Base-by-base conservation (phyloP, 1,140 invertebrate genomes). In the Drosophila azteca region DNA sequence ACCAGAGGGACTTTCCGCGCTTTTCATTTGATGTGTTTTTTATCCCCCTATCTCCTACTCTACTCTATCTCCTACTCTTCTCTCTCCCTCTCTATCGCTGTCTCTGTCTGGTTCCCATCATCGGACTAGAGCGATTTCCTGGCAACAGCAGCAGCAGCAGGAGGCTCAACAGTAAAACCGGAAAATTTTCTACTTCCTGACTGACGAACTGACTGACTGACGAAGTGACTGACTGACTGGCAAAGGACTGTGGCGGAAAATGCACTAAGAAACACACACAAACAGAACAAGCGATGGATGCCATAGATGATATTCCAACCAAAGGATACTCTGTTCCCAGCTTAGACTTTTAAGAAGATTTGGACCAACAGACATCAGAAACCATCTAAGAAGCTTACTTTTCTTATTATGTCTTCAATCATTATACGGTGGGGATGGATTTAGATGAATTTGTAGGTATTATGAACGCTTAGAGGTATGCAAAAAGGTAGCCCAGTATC, bases 171-270 rank as follows among this genome's bases (percentile, higher is more conserved):
- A 81, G 61, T 78, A 87, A 85, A 87, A 87, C 81, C 82, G 82
- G 81, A 85, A 85, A 87, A 85, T 85, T 85, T 87, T 73, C 68
- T 85, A 85, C 81, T 77, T 85, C 77, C 81, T 85, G 81, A 62
- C 77, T 76, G 77, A 79, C 68, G 71, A 67, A 75, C 35, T 39
- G 35, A 39, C 52, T 13, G 62, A 70, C 60, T 49, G 45, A 22
- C 31, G 9, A 8, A 9, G 3, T 31, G 29, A 63, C 7, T 11
- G 31, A 58, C 22, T n/a, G 35, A 39, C 22, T 9, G 43, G 15
- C 48, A 35, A 31, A 48, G 24, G 24, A 57, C 54, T 57, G 51
- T 61, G 63, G 55, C 45, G 41, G 41, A 65, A 84, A 83, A 83
- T 79, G 70, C 66, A 71, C 58, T 60, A 41, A 52, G 72, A 75